phyloP scores from a whole-genome alignment of 2,113 vertebrate species.

The Tauraco erythrolophus region DNA sequence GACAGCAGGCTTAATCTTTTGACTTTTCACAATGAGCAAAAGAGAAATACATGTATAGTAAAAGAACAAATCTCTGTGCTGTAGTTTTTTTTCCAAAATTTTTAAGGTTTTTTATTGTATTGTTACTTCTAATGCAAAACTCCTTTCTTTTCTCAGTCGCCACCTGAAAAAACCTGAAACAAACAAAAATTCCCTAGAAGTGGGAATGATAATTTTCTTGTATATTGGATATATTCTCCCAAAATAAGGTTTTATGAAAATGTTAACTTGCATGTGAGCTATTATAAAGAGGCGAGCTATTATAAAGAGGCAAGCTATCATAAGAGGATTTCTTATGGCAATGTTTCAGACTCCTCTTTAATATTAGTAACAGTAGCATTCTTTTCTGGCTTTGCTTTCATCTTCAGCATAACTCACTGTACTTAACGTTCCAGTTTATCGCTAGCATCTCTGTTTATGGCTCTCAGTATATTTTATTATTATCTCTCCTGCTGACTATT shows the following conservation, averaged over 20 bases:
- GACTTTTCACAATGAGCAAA: background rate
- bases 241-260: background rate
- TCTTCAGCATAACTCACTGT: conserved; percentile 39
- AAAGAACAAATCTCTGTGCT: background rate
- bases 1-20: background rate
- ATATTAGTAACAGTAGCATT: conserved; percentile 35
- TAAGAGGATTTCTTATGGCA: background rate
- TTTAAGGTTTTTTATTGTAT: background rate
- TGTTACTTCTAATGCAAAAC: background rate
- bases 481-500: conserved; percentile 25
- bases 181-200: background rate
- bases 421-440: conserved; percentile 45
- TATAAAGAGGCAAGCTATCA: background rate
- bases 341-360: conserved; percentile 12
- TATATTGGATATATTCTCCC: background rate
- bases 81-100: background rate
- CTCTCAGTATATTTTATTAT: conserved; percentile 44
- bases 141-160: background rate
- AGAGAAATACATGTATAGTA: background rate
- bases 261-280: background rate
- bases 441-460: conserved; percentile 27
- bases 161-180: background rate
- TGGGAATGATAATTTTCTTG: background rate
- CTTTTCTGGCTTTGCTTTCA: conserved; percentile 45
- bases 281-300: background rate